Percentiles rank a stretch among this genome's conserved stretches.
These are phyloP conservation scores for Ormyrus thymus DNA, from an alignment of 2,888 invertebrate genomes.

Conservation along the genomic window DNA sequence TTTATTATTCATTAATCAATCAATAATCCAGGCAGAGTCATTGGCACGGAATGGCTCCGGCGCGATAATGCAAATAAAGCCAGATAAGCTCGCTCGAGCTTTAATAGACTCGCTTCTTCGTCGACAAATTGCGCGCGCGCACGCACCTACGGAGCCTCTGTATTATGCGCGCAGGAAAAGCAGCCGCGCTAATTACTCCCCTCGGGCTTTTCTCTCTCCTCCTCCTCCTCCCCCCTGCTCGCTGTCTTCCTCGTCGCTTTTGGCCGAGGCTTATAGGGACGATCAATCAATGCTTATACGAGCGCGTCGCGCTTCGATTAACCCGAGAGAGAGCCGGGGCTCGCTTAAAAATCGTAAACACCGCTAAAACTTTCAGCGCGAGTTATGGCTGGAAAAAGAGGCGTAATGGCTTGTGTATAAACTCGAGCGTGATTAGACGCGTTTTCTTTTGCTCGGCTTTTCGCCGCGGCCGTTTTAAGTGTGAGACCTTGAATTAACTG, in stretches of 20 bases:
- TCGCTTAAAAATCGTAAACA: conserved; percentile 17
- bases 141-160: conserved; percentile 29
- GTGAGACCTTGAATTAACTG: no score
- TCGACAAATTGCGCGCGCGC: conserved; percentile 51
- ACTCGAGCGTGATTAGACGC: not conserved
- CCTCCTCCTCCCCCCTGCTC: not conserved
- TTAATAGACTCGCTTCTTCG: conserved; percentile 43
- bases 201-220: conserved; percentile 27
- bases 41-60: conserved; percentile 24
- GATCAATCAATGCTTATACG: conserved; percentile 35
- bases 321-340: not conserved
- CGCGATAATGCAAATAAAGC: conserved; percentile 52
- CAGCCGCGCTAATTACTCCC: conserved; percentile 45
- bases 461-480: no score
- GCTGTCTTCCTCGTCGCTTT: not conserved
- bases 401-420: not conserved
- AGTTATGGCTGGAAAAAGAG: not conserved
- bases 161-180: conserved; percentile 29
- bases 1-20: conserved; percentile 55
- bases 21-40: conserved; percentile 37
- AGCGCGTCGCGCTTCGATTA: conserved; percentile 23
- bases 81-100: conserved; percentile 13
- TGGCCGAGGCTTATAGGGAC: conserved; percentile 1
- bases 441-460: not conserved
- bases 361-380: conserved; percentile 8